Base-by-base conservation (phyloP, 2,797 vertebrate species). In the Sphenodon punctatus region DNA sequence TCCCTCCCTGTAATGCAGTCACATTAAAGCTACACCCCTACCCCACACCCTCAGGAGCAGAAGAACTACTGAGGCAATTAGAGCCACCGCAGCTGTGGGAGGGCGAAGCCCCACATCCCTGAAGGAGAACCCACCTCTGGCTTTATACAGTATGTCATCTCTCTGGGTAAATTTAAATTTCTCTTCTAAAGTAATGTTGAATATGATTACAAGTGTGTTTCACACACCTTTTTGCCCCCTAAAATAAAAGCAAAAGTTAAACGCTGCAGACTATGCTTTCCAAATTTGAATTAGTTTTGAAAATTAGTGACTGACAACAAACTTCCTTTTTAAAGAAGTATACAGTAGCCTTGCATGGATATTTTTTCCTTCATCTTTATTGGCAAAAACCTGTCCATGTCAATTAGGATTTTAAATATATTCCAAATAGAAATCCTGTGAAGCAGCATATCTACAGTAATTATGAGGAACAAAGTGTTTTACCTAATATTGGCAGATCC, bases 381-480 rank as follows among this genome's bases (percentile, higher is more conserved):
- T 81, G 74, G 55, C 41, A 76, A 59, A 23, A 76, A 83, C 58
- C 76, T n/a, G 12, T 48, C 6, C 63, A 12, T 41, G 27, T 67
- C 75, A 58, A 13, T 19, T n/a, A 76, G 30, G 75, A 77, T 60
- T 87, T 74, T 55, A 81, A 76, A 78, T 51, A 30, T 51, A 39
- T 80, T 76, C 45, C 63, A 27, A 81, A 59, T 78, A 25, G 70
- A 55, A 88, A 78, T 11, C 13, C 30, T 72, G 3, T 65, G 68
- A 41, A 91, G 7, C 20, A 42, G 10, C 83, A 88, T 88, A 27
- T 78, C 63, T 86, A 20, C 41, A 74, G 32, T 20, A 73, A 71
- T 86, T 82, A 73, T 25, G 65, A 27, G 3, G 30, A 84, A 36
- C 38, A 78, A 82, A 85, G 75, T 63, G 16, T 75, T 91, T 90